Conservation (phyloP, 1,140 invertebrate species). For the Drosophila setifemur region DNA sequence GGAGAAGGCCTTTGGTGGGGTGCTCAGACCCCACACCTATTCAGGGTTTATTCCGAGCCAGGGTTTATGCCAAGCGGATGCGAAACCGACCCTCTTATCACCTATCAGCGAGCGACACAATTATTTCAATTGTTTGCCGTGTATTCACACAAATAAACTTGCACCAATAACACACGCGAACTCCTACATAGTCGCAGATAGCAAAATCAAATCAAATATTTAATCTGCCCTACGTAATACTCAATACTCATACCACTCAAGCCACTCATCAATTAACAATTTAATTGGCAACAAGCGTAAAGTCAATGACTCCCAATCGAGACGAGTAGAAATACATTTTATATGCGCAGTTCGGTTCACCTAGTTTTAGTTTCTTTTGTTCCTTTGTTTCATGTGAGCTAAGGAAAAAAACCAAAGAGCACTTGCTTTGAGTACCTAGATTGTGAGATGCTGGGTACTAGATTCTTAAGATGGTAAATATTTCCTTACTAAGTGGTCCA, state of each 20-base stretch:
- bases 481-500: too few relatives aligned
- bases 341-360: not conserved
- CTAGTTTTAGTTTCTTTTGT: not conserved
- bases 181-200: too few relatives aligned
- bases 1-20: not conserved
- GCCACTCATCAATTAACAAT: slow-evolving; percentile 12
- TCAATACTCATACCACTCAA: too few relatives aligned
- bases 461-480: not conserved
- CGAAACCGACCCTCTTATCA: not conserved
- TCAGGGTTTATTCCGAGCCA: not conserved
- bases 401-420: not conserved
- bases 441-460: not conserved
- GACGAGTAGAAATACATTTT: not conserved
- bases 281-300: not conserved
- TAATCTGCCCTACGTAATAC: slow-evolving; percentile 7
- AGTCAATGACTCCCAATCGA: slow-evolving; percentile 13
- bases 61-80: slow-evolving; percentile 5
- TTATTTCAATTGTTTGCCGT: slow-evolving; percentile 6
- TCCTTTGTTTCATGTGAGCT: not conserved
- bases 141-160: not conserved
- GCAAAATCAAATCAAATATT: slow-evolving; percentile 1
- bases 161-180: not conserved
- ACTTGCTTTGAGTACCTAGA: not conserved
- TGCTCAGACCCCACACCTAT: not conserved
- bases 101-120: not conserved